Evolutionary conservation across 2,888 invertebrate species (phyloP).

Genomic region (Drosophila neonasuta): DNA sequence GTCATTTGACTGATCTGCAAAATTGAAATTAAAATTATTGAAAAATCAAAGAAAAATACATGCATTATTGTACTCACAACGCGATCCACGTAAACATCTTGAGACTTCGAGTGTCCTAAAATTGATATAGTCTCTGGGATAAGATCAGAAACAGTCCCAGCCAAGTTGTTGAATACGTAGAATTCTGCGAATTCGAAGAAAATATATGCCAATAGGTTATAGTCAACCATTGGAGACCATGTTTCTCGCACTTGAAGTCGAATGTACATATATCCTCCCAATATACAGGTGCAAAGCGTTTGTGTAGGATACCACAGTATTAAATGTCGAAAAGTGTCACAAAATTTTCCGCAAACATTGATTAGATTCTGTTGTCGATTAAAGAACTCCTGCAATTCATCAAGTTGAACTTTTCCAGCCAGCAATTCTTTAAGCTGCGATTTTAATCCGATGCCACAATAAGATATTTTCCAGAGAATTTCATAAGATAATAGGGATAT

Average conservation of each 20-base stretch:
- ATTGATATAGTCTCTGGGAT: neutral
- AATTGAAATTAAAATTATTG: neutral
- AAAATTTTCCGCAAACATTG: constrained; percentile 1
- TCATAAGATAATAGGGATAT: neutral
- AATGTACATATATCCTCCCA: constrained; percentile 3
- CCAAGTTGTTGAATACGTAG: constrained; percentile 5
- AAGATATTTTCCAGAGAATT: constrained; percentile 17
- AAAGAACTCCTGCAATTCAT: neutral
- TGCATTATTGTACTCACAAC: neutral
- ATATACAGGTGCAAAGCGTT: neutral
- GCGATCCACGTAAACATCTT: neutral
- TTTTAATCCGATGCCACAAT: constrained; percentile 2
- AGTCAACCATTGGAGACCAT: neutral
- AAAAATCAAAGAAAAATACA: neutral
- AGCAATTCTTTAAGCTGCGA: neutral
- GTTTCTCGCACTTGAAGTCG: neutral
- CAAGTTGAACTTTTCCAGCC: neutral
- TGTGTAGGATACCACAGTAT: constrained; percentile 10
- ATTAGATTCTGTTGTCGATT: constrained; percentile 1
- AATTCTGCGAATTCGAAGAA: constrained; percentile 8
- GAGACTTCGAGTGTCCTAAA: constrained; percentile 3
- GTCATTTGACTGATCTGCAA: constrained; percentile 15
- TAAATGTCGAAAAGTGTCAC: neutral
- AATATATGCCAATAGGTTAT: neutral
- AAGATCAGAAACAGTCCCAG: neutral